Evolutionary conservation across 1,140 invertebrate species (phyloP).

Genomic region (Lepidurus packardi): DNA sequence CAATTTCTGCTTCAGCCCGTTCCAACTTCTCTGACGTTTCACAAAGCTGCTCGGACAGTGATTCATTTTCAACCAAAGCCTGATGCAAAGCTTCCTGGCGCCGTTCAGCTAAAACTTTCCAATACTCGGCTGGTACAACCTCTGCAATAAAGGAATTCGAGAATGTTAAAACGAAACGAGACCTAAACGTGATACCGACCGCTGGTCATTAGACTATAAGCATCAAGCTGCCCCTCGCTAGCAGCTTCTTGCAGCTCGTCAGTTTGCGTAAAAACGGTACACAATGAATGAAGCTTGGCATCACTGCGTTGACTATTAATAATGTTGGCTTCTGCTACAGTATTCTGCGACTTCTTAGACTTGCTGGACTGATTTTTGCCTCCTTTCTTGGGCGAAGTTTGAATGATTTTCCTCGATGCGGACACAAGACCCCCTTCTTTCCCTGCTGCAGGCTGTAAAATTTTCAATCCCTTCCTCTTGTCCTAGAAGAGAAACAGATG

Average conservation of each 20-base stretch:
- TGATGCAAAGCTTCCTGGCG: conserved; percentile 6
- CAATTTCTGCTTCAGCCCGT: conserved; percentile 13
- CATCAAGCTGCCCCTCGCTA: background rate
- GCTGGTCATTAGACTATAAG: conserved; percentile 23
- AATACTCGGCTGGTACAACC: conserved; percentile 25
- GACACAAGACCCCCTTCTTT: background rate
- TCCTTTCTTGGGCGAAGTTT: background rate
- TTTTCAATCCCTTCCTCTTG: conserved; percentile 24
- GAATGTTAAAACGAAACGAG: background rate
- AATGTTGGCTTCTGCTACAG: background rate
- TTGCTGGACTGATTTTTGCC: background rate
- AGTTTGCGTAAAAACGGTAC: background rate
- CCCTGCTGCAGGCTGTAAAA: conserved; percentile 22
- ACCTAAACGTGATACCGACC: background rate
- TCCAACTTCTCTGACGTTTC: background rate
- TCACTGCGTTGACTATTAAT: background rate
- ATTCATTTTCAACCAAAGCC: conserved; percentile 23
- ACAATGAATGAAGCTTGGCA: background rate
- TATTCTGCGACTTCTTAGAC: background rate
- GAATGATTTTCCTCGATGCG: background rate
- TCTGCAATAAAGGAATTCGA: background rate
- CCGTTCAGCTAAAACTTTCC: conserved; percentile 23
- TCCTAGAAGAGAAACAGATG: background rate
- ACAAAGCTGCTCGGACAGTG: background rate
- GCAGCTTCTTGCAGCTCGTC: background rate